Base-by-base conservation (phyloP, 1,140 invertebrate genomes). In the Cyclargus thomasi region DNA sequence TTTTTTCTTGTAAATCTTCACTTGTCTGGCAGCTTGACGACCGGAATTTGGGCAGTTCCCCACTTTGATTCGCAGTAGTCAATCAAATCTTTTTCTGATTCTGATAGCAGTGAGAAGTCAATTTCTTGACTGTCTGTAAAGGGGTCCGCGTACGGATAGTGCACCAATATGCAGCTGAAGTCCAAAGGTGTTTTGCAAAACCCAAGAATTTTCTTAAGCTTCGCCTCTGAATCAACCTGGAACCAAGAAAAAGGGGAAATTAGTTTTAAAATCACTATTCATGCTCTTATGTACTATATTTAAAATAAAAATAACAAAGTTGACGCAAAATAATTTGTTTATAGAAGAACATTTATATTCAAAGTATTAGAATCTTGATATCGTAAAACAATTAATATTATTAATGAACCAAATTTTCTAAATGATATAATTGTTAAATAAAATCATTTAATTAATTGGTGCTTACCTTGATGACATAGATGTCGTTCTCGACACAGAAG, bases 401-500 rank as follows among this genome's bases (percentile, higher is more conserved):
- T 8, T 29, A 3, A 29, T 29, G 29, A 29, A 29, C 29, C 29
- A 29, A 29, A 6, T 29, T 0, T 29, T 29, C 29, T 29, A 3
- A 29, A n/a, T n/a, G n/a, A 29, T 3, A 29, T 6, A 29, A 29
- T 29, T 29, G 23, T n/a, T n/a, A 29, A 29, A 29, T 29, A 14
- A 8, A 11, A 8, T 8, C 10, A 39, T 8, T 4, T 55, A 55
- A 17, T 55, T 20, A 59, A 59, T 21, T 64, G 39, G 64, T 75
- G 53, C 68, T 85, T 87, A 93, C 93, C 88, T 94, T 93, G 70
- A 94, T 92, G 20, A 93, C 92, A 75, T 93, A 93, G 78, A 95
- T 95, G 71, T 93, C 93, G 70, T 94, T 94, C 78, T 94, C 94
- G 59, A 92, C 93, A 77, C 94, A 94, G 76, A 94, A 94, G 2